Percentiles rank a stretch among this genome's conserved stretches.
phyloP scores from a whole-genome alignment of 2,113 vertebrate species.

The Protobothrops mucrosquamatus region DNA sequence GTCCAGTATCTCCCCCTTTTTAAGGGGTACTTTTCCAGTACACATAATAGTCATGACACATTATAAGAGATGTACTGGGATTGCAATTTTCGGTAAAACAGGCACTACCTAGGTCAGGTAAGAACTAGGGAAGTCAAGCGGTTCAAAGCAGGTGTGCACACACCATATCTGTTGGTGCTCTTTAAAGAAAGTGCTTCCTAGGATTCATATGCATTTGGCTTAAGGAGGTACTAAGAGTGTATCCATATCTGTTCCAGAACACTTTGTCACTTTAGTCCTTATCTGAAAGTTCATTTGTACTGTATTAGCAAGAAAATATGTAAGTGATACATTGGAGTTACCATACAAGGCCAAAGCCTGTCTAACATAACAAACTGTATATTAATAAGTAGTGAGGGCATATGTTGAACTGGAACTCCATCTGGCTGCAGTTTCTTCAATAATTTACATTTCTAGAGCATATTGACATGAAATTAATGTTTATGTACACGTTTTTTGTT shows the following conservation, averaged over 20 bases:
- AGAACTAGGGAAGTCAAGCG: not conserved
- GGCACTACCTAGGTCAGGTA: not conserved
- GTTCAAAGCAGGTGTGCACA: not conserved
- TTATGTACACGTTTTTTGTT: constrained; percentile 26
- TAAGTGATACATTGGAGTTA: not conserved
- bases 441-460: not conserved
- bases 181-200: not conserved
- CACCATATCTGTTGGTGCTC: not conserved
- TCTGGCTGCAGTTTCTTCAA: constrained; percentile 9
- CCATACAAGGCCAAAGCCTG: constrained; percentile 12
- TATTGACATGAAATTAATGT: not conserved
- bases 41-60: too few relatives aligned
- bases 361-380: not conserved
- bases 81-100: not conserved
- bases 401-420: not conserved
- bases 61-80: not conserved
- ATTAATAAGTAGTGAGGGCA: not conserved
- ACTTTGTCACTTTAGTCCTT: not conserved
- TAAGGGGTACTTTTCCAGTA: not conserved
- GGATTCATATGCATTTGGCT: not conserved
- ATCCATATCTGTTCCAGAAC: not conserved
- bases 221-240: not conserved
- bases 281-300: not conserved
- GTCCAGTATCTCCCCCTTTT: not conserved
- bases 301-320: not conserved